phyloP scores from a whole-genome alignment of 53 echinoderm and acorn worm species.

The Mesocentrotus franciscanus region DNA sequence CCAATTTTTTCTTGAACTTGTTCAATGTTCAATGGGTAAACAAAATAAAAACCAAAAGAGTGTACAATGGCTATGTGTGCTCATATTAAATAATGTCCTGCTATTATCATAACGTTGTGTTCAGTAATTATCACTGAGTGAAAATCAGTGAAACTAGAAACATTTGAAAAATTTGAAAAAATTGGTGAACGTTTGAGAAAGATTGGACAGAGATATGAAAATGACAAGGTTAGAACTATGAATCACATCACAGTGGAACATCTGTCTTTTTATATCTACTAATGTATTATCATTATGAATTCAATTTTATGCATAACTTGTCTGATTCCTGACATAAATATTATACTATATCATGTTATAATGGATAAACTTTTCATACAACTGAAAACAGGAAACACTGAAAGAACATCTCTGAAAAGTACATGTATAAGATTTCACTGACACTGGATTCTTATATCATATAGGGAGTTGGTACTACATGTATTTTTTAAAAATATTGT shows the following conservation, averaged over 20 bases:
- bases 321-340: neutral
- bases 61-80: no score
- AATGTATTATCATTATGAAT: neutral
- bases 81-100: no score
- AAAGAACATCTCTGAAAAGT: neutral
- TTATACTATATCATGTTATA: neutral
- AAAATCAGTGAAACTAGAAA: no score
- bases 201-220: no score
- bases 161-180: neutral
- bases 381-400: neutral
- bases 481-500: neutral
- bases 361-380: neutral
- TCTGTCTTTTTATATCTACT: neutral
- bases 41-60: no score
- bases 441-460: neutral
- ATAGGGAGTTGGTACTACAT: neutral
- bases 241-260: no score
- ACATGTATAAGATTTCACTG: neutral
- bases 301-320: neutral
- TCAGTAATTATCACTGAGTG: neutral
- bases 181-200: no score
- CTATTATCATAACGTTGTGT: neutral
- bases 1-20: no score
- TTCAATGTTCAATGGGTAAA: no score
- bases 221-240: no score